phyloP scores from a whole-genome alignment of 35 echinoderm and acorn worm genomes.

The Holothuria glaberrima region DNA sequence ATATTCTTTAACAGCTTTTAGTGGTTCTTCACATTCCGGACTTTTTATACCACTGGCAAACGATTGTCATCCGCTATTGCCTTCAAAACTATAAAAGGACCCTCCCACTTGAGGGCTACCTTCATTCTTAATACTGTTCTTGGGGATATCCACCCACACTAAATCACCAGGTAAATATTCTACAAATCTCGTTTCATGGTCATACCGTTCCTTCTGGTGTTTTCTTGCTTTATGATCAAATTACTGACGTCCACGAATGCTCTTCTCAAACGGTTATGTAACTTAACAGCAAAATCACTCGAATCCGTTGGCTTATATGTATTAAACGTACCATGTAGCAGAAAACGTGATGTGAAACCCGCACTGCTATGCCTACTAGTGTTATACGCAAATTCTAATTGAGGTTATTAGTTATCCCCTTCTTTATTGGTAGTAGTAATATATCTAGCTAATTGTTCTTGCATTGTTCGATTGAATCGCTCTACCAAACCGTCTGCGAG shows the following conservation, averaged over 20 bases:
- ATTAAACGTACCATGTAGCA: not conserved
- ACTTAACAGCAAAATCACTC: no score
- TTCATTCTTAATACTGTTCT: constrained; percentile 7
- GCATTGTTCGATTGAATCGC: constrained; percentile 59
- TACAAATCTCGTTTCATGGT: not conserved
- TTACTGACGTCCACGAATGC: no score
- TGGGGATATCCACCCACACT: not conserved
- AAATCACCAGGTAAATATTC: no score
- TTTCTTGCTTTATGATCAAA: no score
- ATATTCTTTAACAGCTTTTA: not conserved
- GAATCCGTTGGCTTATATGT: not conserved
- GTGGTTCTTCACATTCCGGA: not conserved
- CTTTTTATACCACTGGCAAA: not conserved
- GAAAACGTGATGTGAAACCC: constrained; percentile 64
- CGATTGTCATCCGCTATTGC: not conserved
- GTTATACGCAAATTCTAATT: constrained; percentile 72
- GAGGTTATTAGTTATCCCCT: constrained; percentile 53
- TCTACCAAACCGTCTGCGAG: constrained; percentile 49
- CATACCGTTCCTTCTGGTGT: no score
- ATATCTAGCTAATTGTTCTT: constrained; percentile 36
- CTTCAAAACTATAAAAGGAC: constrained; percentile 30
- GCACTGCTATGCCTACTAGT: constrained; percentile 46
- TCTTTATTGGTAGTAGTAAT: not conserved
- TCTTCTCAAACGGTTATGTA: no score
- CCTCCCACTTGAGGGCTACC: constrained; percentile 1